Evolutionary conservation across 2,888 invertebrate species (phyloP), one percentile per base, ranked within the genome.

Genomic region (Exocentrus adspersus): DNA sequence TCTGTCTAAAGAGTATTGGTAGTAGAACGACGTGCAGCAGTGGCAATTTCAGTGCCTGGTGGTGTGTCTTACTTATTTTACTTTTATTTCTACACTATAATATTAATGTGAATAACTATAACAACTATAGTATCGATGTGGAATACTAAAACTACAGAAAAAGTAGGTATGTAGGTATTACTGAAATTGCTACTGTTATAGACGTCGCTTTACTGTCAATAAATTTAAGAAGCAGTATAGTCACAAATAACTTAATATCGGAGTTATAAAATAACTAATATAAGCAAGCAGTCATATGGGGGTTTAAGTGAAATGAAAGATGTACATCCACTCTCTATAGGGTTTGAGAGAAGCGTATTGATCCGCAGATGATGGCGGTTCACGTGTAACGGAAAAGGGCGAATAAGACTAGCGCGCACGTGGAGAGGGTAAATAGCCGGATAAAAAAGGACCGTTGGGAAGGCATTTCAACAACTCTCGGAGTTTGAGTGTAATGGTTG

Each of bases 401-500:
- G 32, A 61, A 65, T 61, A 43, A 50, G 58, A 46, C 58, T 14
- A 32, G 24, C 50, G 65, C 65, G 65, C 65, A 65, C 54, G 50
- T 61, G 46, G 64, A 48, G 64, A 64, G 62, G 64, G 62, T 53
- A 56, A 56, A 59, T 41, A 24, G 28, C 51, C 24, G 48, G 32
- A 24, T 52, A 48, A 59, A 64, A 64, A 64, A 45, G 58, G 60
- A 65, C 71, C 63, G 65, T 64, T 67, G 71, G 70, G 73, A 73
- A 59, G 71, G 64, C 70, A 70, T 71, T 73, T 73, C 72, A 73
- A 72, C 75, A 73, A 73, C 73, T 73, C 72, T 72, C 69, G 60
- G 66, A 67, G 69, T 73, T 72, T 68, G 68, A 68, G 68, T 70
- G 69, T 73, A 73, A 74, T 74, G 74, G 74, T 72, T 72, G 74